Percentiles rank a stretch among this genome's conserved stretches.
Evolutionary conservation across 2,797 vertebrate genomes (phyloP).

Genomic region (Morus bassanus): DNA sequence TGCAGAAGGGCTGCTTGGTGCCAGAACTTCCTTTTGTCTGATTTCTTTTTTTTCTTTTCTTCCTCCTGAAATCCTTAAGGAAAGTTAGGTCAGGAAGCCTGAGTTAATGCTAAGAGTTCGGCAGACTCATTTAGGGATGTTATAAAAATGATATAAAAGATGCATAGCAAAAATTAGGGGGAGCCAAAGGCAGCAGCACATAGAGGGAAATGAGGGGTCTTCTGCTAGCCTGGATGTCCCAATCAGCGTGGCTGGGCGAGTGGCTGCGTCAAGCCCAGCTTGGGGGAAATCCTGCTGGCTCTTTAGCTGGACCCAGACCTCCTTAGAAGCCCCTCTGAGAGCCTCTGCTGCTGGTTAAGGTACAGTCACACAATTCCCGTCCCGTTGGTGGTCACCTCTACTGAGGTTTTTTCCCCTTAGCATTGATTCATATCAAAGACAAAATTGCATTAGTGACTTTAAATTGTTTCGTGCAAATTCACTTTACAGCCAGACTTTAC

Average conservation of each 20-base stretch:
- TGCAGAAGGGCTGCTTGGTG: not conserved
- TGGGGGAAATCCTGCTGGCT: not conserved
- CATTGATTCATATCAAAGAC: not conserved
- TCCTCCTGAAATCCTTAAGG: not conserved
- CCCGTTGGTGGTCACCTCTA: not conserved
- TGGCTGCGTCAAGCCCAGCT: not conserved
- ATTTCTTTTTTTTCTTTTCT: not conserved
- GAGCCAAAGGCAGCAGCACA: rapidly evolving
- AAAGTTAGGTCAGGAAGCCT: not conserved
- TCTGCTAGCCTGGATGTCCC: not conserved
- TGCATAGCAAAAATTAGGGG: not conserved
- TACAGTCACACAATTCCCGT: no score
- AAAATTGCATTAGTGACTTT: not conserved
- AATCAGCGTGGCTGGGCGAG: rapidly evolving
- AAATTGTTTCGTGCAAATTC: not conserved
- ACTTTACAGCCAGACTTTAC: not conserved
- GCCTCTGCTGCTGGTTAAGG: not conserved
- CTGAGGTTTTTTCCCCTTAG: not conserved
- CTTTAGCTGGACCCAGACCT: not conserved
- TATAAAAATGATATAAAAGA: not conserved
- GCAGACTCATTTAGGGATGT: not conserved
- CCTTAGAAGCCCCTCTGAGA: not conserved
- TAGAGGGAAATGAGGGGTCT: not conserved
- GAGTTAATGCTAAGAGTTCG: not conserved
- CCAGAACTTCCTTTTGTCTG: not conserved